Evolutionary conservation across 2,797 vertebrate genomes (phyloP), one percentile per base, ranked within the genome.

Genomic region (Champsocephalus gunnari): DNA sequence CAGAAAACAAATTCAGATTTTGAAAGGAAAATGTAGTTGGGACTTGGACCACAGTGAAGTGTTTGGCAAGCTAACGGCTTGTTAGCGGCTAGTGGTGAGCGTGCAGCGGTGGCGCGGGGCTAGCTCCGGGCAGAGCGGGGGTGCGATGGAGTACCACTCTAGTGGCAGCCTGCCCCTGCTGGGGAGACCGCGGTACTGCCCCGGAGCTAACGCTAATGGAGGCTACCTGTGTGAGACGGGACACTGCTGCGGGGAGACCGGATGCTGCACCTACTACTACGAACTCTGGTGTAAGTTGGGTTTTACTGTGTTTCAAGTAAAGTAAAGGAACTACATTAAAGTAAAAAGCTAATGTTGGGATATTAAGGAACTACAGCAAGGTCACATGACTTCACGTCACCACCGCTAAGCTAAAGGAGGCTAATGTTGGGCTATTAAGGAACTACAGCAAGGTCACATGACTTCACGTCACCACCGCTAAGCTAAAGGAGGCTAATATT

Each of bases 231-330:
- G 98, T 86, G 97, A 99, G 91, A 98, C 95, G 0, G 98, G 98
- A 21, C 97, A 99, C 95, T 99, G 98, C 95, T 99, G 98, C 12
- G 97, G 97, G 56, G 97, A 99, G 90, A 97, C 95, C 0, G 97
- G 98, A 83, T 99, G 98, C 95, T 99, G 97, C 88, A 98, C 97
- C 10, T 99, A 98, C 95, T 99, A 98, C 96, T 99, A 98, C 53
- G 97, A 99, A 83, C 96, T 99, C 68, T 99, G 98, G 97, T 98
- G 98, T 99, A 87, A 94, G 94, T 90, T 90, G 4, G 28, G 28
- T 28, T 28, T 28, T 28, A 28, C 28, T 28, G 8, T 38, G 34
- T 38, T 38, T 38, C 34, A 38, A 38, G 34, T 38, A 38, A 38
- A 9, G 34, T 38, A 9, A 7, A 38, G 34, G 7, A 38, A 38